A percentile compares a stretch with the other conserved stretches of the same genome.
phyloP scores from a whole-genome alignment of 92 coral and sea anemone genomes.

The Anthopleura xanthogrammica region DNA sequence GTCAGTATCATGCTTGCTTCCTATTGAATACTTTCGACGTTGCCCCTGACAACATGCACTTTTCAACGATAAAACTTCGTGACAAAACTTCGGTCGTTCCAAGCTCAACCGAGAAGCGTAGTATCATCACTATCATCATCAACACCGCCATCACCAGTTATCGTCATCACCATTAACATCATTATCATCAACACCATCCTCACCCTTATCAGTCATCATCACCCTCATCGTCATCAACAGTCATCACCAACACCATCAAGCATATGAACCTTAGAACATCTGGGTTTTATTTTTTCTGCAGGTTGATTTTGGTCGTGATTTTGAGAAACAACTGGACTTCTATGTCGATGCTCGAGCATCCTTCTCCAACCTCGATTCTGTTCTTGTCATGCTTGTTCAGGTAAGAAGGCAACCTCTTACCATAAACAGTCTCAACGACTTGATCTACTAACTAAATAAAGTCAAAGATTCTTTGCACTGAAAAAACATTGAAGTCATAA shows the following conservation, averaged over 20 bases:
- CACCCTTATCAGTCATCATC: background rate
- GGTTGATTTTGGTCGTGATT: slow-evolving; percentile 99
- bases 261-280: background rate
- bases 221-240: background rate
- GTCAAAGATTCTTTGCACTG: no score
- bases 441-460: no score
- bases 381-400: slow-evolving; percentile 88
- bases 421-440: background rate
- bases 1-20: no score
- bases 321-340: slow-evolving; percentile 95
- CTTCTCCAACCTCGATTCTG: slow-evolving; percentile 90
- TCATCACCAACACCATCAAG: background rate
- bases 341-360: slow-evolving; percentile 95
- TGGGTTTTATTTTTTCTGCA: slow-evolving; percentile 2
- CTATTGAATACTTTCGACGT: no score
- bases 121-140: no score
- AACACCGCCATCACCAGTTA: background rate
- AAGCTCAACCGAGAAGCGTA: no score
- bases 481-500: no score
- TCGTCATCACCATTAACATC: background rate
- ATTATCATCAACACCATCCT: background rate
- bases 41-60: no score
- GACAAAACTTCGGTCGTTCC: no score
- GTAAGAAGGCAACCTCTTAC: slow-evolving; percentile 23
- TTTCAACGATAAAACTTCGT: no score